Base-by-base conservation (phyloP, 2,113 vertebrate species). In the Paedocypris sp. region DNA sequence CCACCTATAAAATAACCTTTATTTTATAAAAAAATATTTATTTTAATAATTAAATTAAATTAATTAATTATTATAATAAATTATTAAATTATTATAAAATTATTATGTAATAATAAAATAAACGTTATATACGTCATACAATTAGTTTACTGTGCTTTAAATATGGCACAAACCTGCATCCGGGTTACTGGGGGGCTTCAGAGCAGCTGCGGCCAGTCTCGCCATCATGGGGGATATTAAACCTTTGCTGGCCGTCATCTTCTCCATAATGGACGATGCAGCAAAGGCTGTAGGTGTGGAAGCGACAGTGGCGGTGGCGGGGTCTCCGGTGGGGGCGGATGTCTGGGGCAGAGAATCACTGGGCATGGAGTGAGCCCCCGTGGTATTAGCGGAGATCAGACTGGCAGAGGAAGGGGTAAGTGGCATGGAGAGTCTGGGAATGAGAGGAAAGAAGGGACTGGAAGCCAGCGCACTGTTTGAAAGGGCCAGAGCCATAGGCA, bases 181-280 rank as follows among this genome's bases (percentile, higher is more conserved):
- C 39, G 76, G 76, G 68, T 82, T 80, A 72, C 82, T 81, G 25
- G 88, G 84, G 35, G 94, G 90, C 73, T 93, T 98, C 70, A 99
- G 89, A 5, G 95, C 95, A 2, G 93, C 93, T 0, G 95, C 94
- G n/a, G 95, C 95, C 77, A 98, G 75, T 65, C 93, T 81, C 63
- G 95, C 94, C 95, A 99, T 98, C 94, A 97, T 98, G 32, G 95
- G 95, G 0, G 95, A 99, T 79, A 99, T 99, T 76, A 97, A 85
- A 26, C 95, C 93, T 79, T 97, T 97, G 82, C 92, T 98, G 23
- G 95, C 93, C 0, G 95, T 93, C 77, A 98, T 92, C 85, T 92
- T 93, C 79, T 97, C 95, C 91, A 97, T 91, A 75, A 98, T 91
- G 73, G 95, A 94, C 33, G 91, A 81, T 0, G 86, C 80, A 56